Conservation (phyloP, 2,797 vertebrate species). For the Chelonia mydas region DNA sequence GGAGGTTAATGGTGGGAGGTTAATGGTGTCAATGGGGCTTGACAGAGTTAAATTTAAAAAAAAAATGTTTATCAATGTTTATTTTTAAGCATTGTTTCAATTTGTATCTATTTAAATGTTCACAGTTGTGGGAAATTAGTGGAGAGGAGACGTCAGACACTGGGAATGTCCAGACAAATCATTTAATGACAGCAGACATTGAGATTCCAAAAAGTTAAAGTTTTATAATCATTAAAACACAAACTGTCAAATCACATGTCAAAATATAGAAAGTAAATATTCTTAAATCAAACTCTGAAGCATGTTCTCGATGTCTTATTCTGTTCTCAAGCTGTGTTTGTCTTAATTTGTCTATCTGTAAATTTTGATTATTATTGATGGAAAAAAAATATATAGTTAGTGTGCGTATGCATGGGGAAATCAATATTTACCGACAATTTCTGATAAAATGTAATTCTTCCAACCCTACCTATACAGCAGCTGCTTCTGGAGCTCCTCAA, state of each 20-base stretch:
- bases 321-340: not conserved
- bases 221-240: not conserved
- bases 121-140: not conserved
- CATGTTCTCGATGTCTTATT: no score
- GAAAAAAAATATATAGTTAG: not conserved
- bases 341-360: not conserved
- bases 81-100: not conserved
- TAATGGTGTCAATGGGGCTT: not conserved
- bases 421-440: not conserved
- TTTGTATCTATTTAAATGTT: not conserved
- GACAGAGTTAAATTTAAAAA: not conserved
- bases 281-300: not conserved
- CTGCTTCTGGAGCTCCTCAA: conserved; percentile 40
- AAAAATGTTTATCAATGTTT: not conserved
- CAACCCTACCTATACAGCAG: not conserved
- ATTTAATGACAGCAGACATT: not conserved
- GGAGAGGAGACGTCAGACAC: not conserved
- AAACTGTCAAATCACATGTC: not conserved
- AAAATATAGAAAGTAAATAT: not conserved
- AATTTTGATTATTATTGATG: not conserved
- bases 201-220: not conserved
- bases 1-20: conserved; percentile 60
- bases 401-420: not conserved
- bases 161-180: not conserved
- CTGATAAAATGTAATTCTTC: not conserved